Conservation (phyloP, 2,797 vertebrate genomes). For the Argya squamiceps region DNA sequence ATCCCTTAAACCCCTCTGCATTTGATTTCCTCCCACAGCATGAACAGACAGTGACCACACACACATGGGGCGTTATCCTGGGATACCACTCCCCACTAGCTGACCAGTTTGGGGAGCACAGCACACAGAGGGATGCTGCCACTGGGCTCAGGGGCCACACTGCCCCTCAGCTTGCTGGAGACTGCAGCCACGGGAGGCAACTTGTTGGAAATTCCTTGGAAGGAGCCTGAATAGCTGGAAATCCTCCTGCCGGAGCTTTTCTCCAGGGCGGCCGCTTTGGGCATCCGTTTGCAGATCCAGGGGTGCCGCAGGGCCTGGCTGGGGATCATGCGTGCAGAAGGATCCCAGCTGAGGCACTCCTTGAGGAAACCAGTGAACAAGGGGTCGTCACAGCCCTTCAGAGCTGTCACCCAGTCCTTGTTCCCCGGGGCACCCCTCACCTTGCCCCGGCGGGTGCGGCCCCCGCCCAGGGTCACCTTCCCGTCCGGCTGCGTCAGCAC, state of each 20-base stretch:
- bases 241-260: slow-evolving; percentile 84
- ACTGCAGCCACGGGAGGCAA: slow-evolving; percentile 83
- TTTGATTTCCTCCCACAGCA: slow-evolving; percentile 10
- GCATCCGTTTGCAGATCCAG: slow-evolving; percentile 90
- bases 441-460: slow-evolving; percentile 91
- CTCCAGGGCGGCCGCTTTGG: slow-evolving; percentile 82
- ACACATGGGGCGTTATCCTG: background rate
- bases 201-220: slow-evolving; percentile 90
- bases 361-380: slow-evolving; percentile 94
- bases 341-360: slow-evolving; percentile 96
- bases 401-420: slow-evolving; percentile 90
- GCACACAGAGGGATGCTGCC: slow-evolving; percentile 89
- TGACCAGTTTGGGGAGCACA: slow-evolving; percentile 95
- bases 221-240: slow-evolving; percentile 84
- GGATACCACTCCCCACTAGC: slow-evolving; percentile 68
- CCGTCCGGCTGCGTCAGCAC: slow-evolving; percentile 86
- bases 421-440: slow-evolving; percentile 89
- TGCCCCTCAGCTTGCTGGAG: slow-evolving; percentile 91
- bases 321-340: slow-evolving; percentile 88
- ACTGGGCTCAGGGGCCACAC: slow-evolving; percentile 85
- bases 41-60: slow-evolving; percentile 33
- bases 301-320: slow-evolving; percentile 91
- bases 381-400: slow-evolving; percentile 94
- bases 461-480: slow-evolving; percentile 85
- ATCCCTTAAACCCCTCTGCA: slow-evolving; percentile 41